phyloP scores from a whole-genome alignment of 1,140 invertebrate genomes.

The Laupala kohalensis region DNA sequence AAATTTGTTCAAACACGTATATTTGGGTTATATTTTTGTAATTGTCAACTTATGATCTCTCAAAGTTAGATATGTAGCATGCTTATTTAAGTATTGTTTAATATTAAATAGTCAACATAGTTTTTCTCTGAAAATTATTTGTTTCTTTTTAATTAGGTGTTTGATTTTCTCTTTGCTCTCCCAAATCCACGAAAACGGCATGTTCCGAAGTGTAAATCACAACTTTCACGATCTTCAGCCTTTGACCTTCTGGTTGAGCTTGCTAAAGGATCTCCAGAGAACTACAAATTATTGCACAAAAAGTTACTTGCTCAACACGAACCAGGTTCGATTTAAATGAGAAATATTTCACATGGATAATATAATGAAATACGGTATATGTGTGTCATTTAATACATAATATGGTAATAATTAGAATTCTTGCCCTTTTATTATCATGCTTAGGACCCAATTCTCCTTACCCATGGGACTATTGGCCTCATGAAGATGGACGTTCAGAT shows the following conservation, averaged over 20 bases:
- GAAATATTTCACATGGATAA: background rate
- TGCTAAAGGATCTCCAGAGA: constrained; percentile 67
- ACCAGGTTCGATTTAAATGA: constrained; percentile 34
- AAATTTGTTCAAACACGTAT: background rate
- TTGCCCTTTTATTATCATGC: constrained; percentile 10
- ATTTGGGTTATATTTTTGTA: no score
- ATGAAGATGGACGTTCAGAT: constrained; percentile 82
- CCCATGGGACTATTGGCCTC: constrained; percentile 95
- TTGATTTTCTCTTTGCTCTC: constrained; percentile 78
- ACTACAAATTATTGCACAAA: constrained; percentile 70
- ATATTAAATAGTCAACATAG: no score
- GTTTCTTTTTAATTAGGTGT: no score
- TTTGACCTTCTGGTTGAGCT: constrained; percentile 84
- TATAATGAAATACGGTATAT: background rate
- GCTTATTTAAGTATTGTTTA: no score
- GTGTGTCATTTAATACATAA: background rate
- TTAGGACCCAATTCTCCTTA: constrained; percentile 67
- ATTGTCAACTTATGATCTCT: no score
- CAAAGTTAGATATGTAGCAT: no score
- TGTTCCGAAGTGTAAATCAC: constrained; percentile 86
- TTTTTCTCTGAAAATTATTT: no score
- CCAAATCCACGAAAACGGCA: constrained; percentile 71
- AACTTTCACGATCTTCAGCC: constrained; percentile 70
- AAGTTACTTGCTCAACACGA: constrained; percentile 75
- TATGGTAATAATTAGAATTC: background rate